Conservation (phyloP, 2,113 vertebrate genomes). For the Heterotilapia buettikoferi region DNA sequence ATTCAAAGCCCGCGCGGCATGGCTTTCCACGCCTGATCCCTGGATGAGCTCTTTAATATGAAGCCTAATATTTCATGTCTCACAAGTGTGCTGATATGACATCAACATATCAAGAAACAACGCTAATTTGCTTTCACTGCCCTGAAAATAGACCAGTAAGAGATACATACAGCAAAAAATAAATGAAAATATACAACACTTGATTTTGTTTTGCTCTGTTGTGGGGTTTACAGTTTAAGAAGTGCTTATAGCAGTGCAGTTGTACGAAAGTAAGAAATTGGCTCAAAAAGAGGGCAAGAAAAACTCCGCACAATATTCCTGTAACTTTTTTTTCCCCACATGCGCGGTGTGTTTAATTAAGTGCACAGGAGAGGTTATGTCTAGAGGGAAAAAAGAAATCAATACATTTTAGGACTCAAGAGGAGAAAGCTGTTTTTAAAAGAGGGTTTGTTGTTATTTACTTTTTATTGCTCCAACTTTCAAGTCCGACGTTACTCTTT, state of each 20-base stretch:
- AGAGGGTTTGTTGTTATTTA: neutral
- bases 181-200: neutral
- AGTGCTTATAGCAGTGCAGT: neutral
- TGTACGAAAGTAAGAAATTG: neutral
- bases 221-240: neutral
- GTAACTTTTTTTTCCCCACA: neutral
- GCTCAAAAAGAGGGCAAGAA: neutral
- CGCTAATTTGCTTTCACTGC: neutral
- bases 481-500: neutral
- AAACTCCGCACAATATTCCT: neutral
- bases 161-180: neutral
- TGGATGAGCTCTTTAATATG: neutral
- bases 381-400: neutral
- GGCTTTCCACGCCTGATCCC: conserved; percentile 24
- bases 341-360: neutral
- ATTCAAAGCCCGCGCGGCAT: conserved; percentile 50
- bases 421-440: neutral
- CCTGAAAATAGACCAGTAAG: neutral
- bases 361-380: neutral
- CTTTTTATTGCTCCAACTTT: neutral
- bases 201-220: neutral
- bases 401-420: neutral
- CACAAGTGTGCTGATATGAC: neutral
- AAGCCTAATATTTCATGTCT: neutral
- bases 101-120: neutral